phyloP scores from a whole-genome alignment of 2,888 invertebrate species.

The Camponotus fellah region DNA sequence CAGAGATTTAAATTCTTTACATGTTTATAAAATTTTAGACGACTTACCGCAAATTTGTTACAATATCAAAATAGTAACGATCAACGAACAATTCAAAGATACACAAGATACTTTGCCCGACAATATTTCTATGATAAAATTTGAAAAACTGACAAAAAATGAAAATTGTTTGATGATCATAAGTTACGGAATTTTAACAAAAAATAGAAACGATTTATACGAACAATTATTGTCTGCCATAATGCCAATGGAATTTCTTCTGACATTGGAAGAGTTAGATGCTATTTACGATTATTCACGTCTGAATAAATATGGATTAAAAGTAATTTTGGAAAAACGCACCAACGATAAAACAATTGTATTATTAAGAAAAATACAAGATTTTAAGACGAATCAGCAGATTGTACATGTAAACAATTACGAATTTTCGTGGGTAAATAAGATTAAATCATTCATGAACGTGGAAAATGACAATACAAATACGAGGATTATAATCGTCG shows the following conservation, averaged over 20 bases:
- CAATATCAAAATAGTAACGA: conserved; percentile 88
- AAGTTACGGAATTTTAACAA: conserved; percentile 87
- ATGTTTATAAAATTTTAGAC: conserved; percentile 88
- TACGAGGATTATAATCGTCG: conserved; percentile 88
- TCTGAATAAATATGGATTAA: conserved; percentile 56
- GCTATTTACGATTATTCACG: conserved; percentile 27
- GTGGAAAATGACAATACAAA: conserved; percentile 85
- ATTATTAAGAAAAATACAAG: conserved; percentile 71
- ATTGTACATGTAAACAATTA: conserved; percentile 76
- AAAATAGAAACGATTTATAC: conserved; percentile 52
- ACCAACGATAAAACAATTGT: conserved; percentile 64
- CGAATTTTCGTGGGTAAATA: conserved; percentile 82
- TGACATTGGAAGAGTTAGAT: conserved; percentile 72
- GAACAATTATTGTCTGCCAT: conserved; percentile 56
- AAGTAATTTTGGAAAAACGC: conserved; percentile 75
- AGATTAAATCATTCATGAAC: conserved; percentile 81
- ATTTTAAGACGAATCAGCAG: conserved; percentile 74
- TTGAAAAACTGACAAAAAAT: conserved; percentile 86
- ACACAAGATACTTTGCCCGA: conserved; percentile 86
- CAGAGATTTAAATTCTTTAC: conserved; percentile 85
- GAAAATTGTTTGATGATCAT: conserved; percentile 87
- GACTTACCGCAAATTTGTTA: conserved; percentile 91
- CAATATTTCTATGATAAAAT: conserved; percentile 86
- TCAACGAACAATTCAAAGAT: conserved; percentile 83
- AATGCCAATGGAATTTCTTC: conserved; percentile 76